Conservation (phyloP, 2,888 invertebrate species). For the Cataglyphis rosenhaueri region DNA sequence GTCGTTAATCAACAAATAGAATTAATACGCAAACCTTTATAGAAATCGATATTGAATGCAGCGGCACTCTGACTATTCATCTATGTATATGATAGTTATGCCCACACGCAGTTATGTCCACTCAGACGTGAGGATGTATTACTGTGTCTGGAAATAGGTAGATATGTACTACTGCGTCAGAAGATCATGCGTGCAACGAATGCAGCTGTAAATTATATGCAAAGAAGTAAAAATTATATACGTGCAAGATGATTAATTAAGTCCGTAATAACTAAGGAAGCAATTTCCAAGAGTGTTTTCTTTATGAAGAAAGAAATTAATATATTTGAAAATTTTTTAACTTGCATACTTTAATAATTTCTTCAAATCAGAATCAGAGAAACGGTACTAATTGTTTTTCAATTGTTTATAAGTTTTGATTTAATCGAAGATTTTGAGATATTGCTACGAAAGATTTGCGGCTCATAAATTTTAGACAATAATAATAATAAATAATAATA, state of each 20-base stretch:
- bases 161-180: slow-evolving; percentile 2
- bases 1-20: not conserved
- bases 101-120: not conserved
- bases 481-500: not conserved
- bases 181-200: not conserved
- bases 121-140: not conserved
- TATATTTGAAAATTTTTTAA: not conserved
- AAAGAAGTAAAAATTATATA: not conserved
- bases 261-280: not conserved
- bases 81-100: not conserved
- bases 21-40: not conserved
- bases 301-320: slow-evolving; percentile 10
- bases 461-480: not conserved
- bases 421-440: not conserved
- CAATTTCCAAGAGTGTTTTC: not conserved
- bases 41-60: slow-evolving; percentile 4
- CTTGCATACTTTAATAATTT: not conserved
- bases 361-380: not conserved
- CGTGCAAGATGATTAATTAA: not conserved
- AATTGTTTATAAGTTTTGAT: not conserved
- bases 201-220: not conserved
- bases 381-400: not conserved
- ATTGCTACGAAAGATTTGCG: not conserved
- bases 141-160: slow-evolving; percentile 22
- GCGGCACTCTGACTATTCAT: not conserved